Evolutionary conservation across 2,888 invertebrate genomes (phyloP), one percentile per base, ranked within the genome.

Genomic region (Gortyna flavago): DNA sequence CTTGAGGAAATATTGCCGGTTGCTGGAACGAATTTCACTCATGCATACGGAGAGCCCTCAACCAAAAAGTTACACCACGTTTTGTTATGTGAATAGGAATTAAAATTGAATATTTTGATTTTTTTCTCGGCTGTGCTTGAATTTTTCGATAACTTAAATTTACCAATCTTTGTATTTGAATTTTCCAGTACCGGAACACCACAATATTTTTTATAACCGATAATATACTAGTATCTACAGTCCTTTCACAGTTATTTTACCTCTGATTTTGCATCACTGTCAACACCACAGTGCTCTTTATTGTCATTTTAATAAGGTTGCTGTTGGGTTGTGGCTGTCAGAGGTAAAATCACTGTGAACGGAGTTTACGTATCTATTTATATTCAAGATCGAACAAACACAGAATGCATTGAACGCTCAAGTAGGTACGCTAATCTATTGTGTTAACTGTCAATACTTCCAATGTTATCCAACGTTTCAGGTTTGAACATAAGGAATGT

Each of bases 1-100:
- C 85, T 87, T 87, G 80, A 87, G 86, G 86, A 87, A 88, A 91
- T 87, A 41, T 79, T 59, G 66, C 73, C 65, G 83, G 88, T 88
- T 86, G 80, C 77, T 72, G 81, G 75, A 88, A 86, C 85, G 81
- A 84, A 88, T 85, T 79, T 83, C 87, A 81, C 87, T 89, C 87
- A 87, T 87, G 88, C 88, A 87, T 89, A 85, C 82, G 80, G 80
- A 89, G 79, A 83, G 80, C 79, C 72, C 83, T 82, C 80, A 57
- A 78, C 85, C 65, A 80, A 86, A 88, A 89, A 88, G 83, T 87
- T 84, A 79, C 72, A 76, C 75, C 77, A 78, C 77, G 82, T 89
- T 86, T 86, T 84, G 78, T 78, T 83, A 64, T 59, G 57, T 80
- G 71, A 81, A 74, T 81, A 79, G 21, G 70, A 72, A 75, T 76